These are phyloP conservation scores for Clamator glandarius DNA, from an alignment of 2,797 vertebrate species.

Conservation along the genomic window DNA sequence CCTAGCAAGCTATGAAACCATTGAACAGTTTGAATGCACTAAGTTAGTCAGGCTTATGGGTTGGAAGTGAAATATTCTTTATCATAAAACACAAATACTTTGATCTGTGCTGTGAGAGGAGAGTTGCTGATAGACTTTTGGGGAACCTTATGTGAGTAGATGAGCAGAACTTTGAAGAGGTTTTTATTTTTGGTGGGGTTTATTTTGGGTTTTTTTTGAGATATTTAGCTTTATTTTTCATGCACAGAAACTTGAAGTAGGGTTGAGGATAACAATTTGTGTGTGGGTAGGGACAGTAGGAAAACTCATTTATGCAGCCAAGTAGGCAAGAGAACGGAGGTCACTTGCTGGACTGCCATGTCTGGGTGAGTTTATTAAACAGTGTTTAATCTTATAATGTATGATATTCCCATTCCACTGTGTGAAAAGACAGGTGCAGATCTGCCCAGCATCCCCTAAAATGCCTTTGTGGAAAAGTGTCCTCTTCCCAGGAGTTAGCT, in stretches of 20 bases:
- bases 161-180: not conserved
- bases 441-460: not conserved
- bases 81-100: not conserved
- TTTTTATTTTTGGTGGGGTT: no score
- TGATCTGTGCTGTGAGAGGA: not conserved
- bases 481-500: not conserved
- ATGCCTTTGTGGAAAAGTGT: not conserved
- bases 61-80: not conserved
- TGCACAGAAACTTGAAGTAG: not conserved
- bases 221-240: not conserved
- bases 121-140: not conserved
- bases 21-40: not conserved
- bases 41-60: not conserved
- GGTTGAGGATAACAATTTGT: not conserved
- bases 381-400: not conserved
- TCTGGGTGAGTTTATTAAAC: not conserved
- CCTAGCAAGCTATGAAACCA: not conserved
- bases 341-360: not conserved
- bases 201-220: no score
- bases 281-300: not conserved
- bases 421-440: not conserved
- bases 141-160: not conserved
- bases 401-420: not conserved
- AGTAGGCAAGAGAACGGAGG: not conserved
- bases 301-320: not conserved